Base-by-base conservation (phyloP, 2,113 vertebrate species). In the Lucifuga dentata region DNA sequence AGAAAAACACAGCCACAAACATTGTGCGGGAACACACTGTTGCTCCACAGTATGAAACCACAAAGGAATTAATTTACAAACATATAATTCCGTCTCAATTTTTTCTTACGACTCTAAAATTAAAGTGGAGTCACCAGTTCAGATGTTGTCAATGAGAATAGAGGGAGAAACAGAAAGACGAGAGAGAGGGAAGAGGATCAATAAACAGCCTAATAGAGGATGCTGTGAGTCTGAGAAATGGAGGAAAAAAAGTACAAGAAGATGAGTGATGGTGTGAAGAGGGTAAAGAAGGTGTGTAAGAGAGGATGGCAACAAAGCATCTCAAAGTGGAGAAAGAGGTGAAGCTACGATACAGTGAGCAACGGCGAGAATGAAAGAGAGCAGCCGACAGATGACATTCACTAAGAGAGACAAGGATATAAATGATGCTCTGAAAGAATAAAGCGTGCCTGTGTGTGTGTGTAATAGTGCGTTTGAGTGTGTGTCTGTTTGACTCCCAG, bases 341-440 rank as follows among this genome's bases (percentile, higher is more conserved):
- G 56, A 58, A 57, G 40, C 41, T 20, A 55, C 12, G 17, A 56
- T 38, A 73, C 9, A 65, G 64, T 53, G 32, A 60, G 17, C 17
- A 35, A 48, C 51, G 49, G 56, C 62, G 24, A 43, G 53, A 61
- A 12, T 59, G 67, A 53, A 53, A 66, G 24, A 40, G 48, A 58
- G 45, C 8, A 19, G 32, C 68, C 19, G 62, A 44, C 40, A 55
- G 19, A 56, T 21, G 41, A 39, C 53, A 40, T 59, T 80, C 56
- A 77, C 19, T 51, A 29, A 64, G 49, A 53, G 76, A 81, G 66
- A 48, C 56, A 75, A 41, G 83, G 72, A 70, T 73, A 89, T 65
- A 86, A 87, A 88, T 86, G 87, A 81, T 84, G 65, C 57, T 76
- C 63, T 63, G 64, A 64, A 72, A 56, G 62, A 73, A 52, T 16